Conservation (phyloP, 2,797 vertebrate species). For the Spea hammondii region DNA sequence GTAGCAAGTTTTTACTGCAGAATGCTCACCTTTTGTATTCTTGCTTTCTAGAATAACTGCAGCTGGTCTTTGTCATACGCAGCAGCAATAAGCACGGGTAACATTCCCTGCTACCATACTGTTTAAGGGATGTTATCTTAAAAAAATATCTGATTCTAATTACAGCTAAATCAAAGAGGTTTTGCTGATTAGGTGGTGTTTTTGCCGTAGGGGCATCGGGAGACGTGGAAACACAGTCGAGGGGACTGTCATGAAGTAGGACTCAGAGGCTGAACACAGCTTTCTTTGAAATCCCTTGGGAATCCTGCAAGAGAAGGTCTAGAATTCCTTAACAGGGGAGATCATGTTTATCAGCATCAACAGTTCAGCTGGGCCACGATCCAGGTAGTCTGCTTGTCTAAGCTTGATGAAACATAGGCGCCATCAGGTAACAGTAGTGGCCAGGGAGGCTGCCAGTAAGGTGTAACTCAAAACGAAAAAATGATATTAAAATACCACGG, state of each 20-base stretch:
- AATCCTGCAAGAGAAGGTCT: conserved; percentile 71
- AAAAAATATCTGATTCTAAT: conserved; percentile 73
- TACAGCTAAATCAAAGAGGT: conserved; percentile 63
- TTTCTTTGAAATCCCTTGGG: conserved; percentile 78
- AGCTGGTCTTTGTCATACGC: conserved; percentile 70
- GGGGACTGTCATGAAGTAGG: conserved; percentile 72
- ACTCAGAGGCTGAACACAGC: conserved; percentile 62
- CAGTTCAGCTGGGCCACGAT: conserved; percentile 77
- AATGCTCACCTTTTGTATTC: conserved; percentile 39
- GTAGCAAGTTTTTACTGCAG: conserved; percentile 3
- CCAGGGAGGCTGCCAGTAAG: conserved; percentile 74
- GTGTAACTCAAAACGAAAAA: conserved; percentile 88
- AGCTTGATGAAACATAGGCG: conserved; percentile 79
- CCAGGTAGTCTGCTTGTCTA: conserved; percentile 83
- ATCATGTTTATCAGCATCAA: conserved; percentile 82
- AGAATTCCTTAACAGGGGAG: conserved; percentile 78
- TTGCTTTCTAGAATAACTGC: conserved; percentile 66
- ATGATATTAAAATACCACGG: conserved; percentile 74
- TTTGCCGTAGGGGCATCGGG: conserved; percentile 68
- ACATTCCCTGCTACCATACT: conserved; percentile 73
- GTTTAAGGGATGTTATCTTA: conserved; percentile 76
- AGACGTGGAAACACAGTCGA: conserved; percentile 64
- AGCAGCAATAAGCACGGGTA: conserved; percentile 82
- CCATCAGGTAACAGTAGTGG: conserved; percentile 85
- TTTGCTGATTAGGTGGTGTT: conserved; percentile 62